Conservation (phyloP, 2,888 invertebrate genomes). For the Agrochola circellaris region DNA sequence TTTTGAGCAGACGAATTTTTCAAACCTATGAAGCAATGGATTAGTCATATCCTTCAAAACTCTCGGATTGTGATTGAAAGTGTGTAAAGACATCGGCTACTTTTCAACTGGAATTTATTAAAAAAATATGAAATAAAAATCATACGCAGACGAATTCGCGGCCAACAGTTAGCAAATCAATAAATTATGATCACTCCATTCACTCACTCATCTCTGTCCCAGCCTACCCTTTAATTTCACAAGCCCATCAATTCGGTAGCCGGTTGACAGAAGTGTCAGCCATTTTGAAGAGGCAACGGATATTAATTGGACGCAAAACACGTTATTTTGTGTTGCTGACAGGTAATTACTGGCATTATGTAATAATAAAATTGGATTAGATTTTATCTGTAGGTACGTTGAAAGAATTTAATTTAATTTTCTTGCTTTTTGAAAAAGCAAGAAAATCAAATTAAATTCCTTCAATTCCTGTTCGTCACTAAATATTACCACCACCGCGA, state of each 20-base stretch:
- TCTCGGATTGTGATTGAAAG: no score
- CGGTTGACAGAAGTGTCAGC: slow-evolving; percentile 50
- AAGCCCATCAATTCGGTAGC: slow-evolving; percentile 58
- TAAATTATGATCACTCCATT: slow-evolving; percentile 10
- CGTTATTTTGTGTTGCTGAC: slow-evolving; percentile 62
- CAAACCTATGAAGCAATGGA: no score
- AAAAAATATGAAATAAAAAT: neutral
- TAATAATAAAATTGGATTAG: slow-evolving; percentile 24
- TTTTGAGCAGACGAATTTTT: no score
- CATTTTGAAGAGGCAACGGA: slow-evolving; percentile 38
- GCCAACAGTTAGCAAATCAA: neutral
- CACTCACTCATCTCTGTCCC: neutral
- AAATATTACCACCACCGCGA: neutral
- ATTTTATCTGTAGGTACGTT: neutral
- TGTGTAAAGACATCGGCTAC: neutral
- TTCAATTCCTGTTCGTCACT: no score
- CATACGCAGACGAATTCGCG: neutral
- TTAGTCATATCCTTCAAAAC: no score
- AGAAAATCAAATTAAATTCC: no score
- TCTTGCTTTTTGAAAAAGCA: neutral
- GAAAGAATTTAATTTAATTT: neutral
- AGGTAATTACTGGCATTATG: slow-evolving; percentile 41
- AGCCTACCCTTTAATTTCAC: slow-evolving; percentile 57
- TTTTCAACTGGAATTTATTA: neutral
- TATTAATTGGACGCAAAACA: slow-evolving; percentile 61